Percentiles rank a stretch among this genome's conserved stretches.
These are phyloP conservation scores for Salvelinus sp. DNA, from an alignment of 2,113 vertebrate genomes.

Conservation along the genomic window DNA sequence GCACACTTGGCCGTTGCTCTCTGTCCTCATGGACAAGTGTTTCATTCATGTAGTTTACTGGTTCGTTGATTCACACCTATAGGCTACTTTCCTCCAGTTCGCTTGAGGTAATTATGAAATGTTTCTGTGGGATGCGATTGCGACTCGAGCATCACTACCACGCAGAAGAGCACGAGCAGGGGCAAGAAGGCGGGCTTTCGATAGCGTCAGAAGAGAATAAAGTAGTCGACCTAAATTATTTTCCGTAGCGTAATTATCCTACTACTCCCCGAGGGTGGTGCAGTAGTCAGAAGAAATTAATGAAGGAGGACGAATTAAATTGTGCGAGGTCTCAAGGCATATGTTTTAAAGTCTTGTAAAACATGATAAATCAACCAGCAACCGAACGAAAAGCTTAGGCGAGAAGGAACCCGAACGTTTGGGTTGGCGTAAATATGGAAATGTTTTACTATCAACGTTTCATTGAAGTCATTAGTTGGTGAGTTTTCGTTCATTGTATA, in stretches of 20 bases:
- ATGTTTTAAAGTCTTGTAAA: conserved; percentile 57
- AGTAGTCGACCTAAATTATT: conserved; percentile 68
- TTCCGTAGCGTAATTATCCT: conserved; percentile 63
- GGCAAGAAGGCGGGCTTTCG: conserved; percentile 33
- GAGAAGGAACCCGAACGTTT: neutral
- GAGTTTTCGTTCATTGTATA: neutral
- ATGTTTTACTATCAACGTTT: neutral
- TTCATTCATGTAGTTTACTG: neutral
- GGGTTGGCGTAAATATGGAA: neutral
- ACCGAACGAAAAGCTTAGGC: conserved; percentile 16
- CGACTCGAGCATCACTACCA: conserved; percentile 24
- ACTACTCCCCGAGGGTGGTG: conserved; percentile 51
- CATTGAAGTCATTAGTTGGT: neutral
- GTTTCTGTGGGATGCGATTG: neutral
- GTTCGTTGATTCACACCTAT: neutral
- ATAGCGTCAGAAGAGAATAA: conserved; percentile 32
- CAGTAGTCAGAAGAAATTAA: conserved; percentile 50
- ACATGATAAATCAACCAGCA: conserved; percentile 19
- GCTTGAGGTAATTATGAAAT: neutral
- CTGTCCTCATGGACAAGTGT: neutral
- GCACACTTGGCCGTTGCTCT: neutral
- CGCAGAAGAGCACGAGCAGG: conserved; percentile 15
- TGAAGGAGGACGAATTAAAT: conserved; percentile 58
- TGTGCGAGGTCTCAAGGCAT: conserved; percentile 47
- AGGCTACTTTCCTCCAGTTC: conserved; percentile 6